Conservation (phyloP, 2,888 invertebrate species). For the Myathropa florea region DNA sequence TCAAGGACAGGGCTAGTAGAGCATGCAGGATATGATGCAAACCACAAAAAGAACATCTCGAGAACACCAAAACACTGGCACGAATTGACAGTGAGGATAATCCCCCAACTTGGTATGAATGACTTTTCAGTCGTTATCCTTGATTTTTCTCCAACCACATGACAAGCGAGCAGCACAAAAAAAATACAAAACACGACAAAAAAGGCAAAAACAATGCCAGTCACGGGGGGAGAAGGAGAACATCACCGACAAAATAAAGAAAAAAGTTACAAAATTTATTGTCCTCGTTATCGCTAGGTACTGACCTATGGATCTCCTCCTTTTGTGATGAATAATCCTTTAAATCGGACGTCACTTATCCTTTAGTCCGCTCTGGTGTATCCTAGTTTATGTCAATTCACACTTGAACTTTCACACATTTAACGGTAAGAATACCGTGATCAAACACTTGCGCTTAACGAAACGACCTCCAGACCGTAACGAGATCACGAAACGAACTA, state of each 20-base stretch:
- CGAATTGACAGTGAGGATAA: constrained; percentile 14
- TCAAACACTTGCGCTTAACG: constrained; percentile 19
- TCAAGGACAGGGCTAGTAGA: constrained; percentile 61
- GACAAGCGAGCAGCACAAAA: constrained; percentile 19
- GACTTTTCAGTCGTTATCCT: constrained; percentile 41
- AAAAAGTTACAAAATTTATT: constrained; percentile 7
- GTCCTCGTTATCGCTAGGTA: constrained; percentile 15
- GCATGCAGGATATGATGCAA: constrained; percentile 13
- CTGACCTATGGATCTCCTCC: constrained; percentile 34
- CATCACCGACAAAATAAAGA: not conserved
- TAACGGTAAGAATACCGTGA: constrained; percentile 19
- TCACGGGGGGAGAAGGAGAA: not conserved
- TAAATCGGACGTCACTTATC: constrained; percentile 35
- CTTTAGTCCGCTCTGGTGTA: constrained; percentile 3
- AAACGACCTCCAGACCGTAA: constrained; percentile 47
- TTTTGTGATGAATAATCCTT: constrained; percentile 39
- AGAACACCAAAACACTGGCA: constrained; percentile 7
- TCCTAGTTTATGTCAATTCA: not conserved
- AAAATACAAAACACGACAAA: constrained; percentile 22
- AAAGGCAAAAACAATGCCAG: constrained; percentile 21
- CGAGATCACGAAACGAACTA: constrained; percentile 52
- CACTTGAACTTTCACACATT: constrained; percentile 11
- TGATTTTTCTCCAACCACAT: constrained; percentile 48
- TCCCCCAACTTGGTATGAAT: constrained; percentile 33
- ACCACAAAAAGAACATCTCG: constrained; percentile 25